Conservation (phyloP, 2,797 vertebrate species). For the Hylomyscus alleni region DNA sequence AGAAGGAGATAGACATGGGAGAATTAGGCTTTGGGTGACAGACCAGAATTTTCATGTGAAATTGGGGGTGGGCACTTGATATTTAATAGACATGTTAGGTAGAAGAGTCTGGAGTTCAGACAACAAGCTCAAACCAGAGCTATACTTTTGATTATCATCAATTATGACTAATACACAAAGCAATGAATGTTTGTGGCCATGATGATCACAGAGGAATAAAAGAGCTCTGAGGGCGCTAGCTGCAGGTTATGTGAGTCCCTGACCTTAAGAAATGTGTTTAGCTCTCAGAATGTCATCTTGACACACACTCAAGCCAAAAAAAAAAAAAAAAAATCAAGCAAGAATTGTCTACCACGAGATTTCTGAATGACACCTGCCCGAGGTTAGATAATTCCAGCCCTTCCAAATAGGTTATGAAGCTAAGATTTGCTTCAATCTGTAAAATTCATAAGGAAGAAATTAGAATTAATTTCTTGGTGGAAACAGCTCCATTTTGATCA, state of each 20-base stretch:
- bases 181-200: not conserved
- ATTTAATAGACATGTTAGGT: not conserved
- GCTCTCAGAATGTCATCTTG: not conserved
- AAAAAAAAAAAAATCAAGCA: not conserved
- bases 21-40: not conserved
- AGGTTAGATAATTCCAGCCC: not conserved
- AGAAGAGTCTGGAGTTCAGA: not conserved
- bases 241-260: not conserved
- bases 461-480: not conserved
- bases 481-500: not conserved
- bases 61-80: not conserved
- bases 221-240: not conserved
- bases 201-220: not conserved
- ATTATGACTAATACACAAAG: not conserved
- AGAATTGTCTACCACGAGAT: not conserved
- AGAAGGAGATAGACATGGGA: not conserved
- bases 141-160: not conserved
- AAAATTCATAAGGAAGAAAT: slow-evolving; percentile 37
- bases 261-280: not conserved
- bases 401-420: slow-evolving; percentile 13
- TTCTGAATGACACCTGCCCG: not conserved
- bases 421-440: not conserved
- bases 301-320: not conserved
- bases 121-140: not conserved
- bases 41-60: not conserved